Evolutionary conservation across 2,113 vertebrate genomes (phyloP).

Genomic region (Riparia riparia): DNA sequence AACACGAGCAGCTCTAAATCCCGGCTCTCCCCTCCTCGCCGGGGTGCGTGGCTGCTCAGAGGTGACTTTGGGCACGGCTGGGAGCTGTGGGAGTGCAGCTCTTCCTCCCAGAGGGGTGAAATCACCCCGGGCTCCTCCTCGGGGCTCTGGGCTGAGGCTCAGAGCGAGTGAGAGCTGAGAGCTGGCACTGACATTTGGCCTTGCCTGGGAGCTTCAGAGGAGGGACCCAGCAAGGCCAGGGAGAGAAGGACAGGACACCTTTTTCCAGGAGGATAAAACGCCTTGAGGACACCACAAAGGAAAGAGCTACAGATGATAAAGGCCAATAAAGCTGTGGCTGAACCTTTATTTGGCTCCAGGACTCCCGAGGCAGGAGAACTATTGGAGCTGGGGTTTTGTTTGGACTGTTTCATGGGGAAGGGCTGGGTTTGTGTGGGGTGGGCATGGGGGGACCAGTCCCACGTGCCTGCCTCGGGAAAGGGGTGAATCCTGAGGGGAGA

Average conservation of each 20-base stretch:
- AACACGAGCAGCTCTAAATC: neutral
- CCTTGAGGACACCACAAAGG: neutral
- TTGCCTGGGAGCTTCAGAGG: conserved; percentile 25
- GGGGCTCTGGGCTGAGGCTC: neutral
- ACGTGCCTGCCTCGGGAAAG: rapidly evolving
- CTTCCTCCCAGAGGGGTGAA: neutral
- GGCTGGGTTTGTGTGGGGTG: neutral
- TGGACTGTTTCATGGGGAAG: neutral
- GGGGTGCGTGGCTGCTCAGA: neutral
- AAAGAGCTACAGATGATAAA: neutral
- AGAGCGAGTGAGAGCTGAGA: neutral
- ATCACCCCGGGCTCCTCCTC: rapidly evolving
- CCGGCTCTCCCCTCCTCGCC: neutral
- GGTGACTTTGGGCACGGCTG: neutral
- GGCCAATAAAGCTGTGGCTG: neutral
- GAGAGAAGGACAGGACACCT: neutral
- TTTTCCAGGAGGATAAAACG: neutral
- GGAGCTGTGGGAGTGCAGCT: neutral
- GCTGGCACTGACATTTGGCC: neutral
- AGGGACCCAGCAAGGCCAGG: neutral
- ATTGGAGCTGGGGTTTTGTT: neutral
- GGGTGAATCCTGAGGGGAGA: neutral
- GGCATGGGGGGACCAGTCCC: neutral
- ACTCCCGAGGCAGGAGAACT: neutral
- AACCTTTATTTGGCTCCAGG: neutral